These are phyloP conservation scores for Sceloporus tristichus DNA, from an alignment of 2,113 vertebrate genomes.

Conservation along the genomic window DNA sequence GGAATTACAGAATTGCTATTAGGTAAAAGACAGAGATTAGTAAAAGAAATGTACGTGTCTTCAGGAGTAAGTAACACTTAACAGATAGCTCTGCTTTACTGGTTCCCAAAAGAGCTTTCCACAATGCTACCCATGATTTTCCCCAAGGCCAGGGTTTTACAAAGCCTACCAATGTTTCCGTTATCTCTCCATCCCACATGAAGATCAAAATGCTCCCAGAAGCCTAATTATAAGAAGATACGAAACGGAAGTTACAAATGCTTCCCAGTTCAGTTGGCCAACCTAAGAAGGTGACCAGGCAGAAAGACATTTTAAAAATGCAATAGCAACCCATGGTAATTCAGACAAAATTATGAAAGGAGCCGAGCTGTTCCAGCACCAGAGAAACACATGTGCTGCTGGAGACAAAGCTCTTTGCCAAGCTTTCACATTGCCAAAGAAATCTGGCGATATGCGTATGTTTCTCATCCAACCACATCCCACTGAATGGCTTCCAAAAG, in stretches of 20 bases:
- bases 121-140: background rate
- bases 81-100: too few relatives aligned
- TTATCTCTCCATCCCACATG: background rate
- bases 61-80: too few relatives aligned
- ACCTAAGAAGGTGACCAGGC: background rate
- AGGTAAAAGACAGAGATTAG: conserved; percentile 60
- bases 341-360: background rate
- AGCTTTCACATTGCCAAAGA: background rate
- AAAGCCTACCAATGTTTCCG: background rate
- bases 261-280: background rate
- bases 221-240: background rate
- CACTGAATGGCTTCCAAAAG: background rate
- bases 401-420: fast-evolving
- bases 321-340: too few relatives aligned
- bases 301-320: background rate
- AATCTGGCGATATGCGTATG: background rate
- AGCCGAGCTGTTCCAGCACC: background rate
- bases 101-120: too few relatives aligned
- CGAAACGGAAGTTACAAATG: background rate
- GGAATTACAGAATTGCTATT: conserved; percentile 8
- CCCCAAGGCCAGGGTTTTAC: background rate
- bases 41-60: background rate
- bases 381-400: background rate
- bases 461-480: fast-evolving
- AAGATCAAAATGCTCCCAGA: background rate